These are phyloP conservation scores for Chymomyza fuscimana DNA, from an alignment of 2,888 invertebrate genomes.

Conservation along the genomic window DNA sequence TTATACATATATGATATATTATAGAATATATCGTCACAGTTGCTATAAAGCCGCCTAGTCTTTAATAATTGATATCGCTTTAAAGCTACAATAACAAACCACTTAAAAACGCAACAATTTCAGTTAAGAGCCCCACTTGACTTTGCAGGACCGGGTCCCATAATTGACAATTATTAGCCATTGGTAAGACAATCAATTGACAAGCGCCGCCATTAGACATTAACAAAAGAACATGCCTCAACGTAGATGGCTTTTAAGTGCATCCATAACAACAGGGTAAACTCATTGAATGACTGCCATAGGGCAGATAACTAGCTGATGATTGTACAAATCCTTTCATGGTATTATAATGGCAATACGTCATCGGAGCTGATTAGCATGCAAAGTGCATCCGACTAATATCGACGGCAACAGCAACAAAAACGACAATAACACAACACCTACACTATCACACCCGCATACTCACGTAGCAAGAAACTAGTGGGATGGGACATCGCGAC, in stretches of 20 bases:
- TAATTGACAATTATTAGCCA: slow-evolving; percentile 23
- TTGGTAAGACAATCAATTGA: background rate
- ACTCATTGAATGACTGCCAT: background rate
- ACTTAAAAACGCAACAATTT: too few species aligned
- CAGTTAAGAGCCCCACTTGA: background rate
- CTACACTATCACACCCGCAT: background rate
- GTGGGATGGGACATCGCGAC: too few species aligned
- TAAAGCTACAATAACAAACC: too few species aligned
- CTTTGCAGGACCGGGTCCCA: background rate
- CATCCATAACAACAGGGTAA: background rate
- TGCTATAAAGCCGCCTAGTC: too few species aligned
- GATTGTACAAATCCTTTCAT: background rate
- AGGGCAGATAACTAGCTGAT: background rate
- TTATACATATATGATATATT: too few species aligned
- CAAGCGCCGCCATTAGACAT: background rate
- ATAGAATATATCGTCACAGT: too few species aligned
- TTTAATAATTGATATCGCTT: too few species aligned
- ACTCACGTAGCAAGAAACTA: background rate
- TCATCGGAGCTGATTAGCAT: slow-evolving; percentile 1
- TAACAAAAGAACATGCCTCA: background rate
- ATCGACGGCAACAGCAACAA: background rate
- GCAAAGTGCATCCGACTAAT: slow-evolving; percentile 3
- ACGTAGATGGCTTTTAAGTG: background rate
- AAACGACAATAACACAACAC: too few species aligned
- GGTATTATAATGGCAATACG: background rate